Base-by-base conservation (phyloP, 1,140 invertebrate species). In the Hirudo medicinalis region DNA sequence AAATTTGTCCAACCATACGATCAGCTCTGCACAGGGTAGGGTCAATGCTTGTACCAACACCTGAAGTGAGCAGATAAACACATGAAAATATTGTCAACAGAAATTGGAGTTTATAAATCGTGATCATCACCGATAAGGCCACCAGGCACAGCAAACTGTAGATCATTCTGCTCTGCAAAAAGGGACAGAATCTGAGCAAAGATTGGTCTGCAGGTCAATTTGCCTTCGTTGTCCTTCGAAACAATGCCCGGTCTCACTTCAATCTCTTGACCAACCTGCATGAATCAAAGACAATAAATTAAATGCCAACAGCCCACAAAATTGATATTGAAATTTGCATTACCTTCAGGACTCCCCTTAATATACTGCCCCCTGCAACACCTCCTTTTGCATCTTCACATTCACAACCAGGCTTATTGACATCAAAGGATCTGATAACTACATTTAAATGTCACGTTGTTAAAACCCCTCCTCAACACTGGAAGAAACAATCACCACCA, bases 391-490 rank as follows among this genome's bases (percentile, higher is more conserved):
- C 83, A 80, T 99, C 94, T 75, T 96, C 92, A 0, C 99, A 95
- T 84, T 99, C 96, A 82, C 94, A 97, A 40, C 96, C 96, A 25
- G 97, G 97, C 83, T 99, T 99, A 83, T 99, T 99, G 0, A 99
- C 96, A 84, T 99, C 97, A 83, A 99, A 99, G 15, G 95, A 99
- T 75, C 97, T 86, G 79, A 99, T 98, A 49, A 99, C 94, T 83
- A 40, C 20, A 75, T 70, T 71, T n/a, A 72, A 55, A 43, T 63
- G 57, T 1, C 11, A 29, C 32, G 32, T 3, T 71, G 27, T 71
- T 13, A 27, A 72, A 54, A 72, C 36, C 5, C 2, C 17, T 49
- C 43, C 25, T 72, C 27, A 15, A n/a, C 11, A 40, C 6, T 40
- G 15, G 11, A 22, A 63, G 5, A 54, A 27, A 25, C 9, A 22